phyloP scores from a whole-genome alignment of 2,113 vertebrate species.

The Cygnus atratus region DNA sequence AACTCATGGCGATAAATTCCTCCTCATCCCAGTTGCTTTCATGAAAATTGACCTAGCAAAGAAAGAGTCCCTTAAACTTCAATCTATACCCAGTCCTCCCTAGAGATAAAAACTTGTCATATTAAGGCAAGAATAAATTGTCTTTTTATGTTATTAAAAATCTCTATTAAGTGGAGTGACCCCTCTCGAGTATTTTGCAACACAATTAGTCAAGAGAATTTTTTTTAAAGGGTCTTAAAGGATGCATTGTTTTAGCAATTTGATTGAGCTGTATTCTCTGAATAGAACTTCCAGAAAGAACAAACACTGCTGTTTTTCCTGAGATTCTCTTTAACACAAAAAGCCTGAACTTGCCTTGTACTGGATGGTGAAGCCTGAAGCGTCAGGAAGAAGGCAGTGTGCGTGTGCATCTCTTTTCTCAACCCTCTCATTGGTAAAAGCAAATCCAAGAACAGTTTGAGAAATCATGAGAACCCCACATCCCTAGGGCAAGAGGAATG shows the following conservation, averaged over 20 bases:
- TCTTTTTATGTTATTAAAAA: conserved; percentile 1
- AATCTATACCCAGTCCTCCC: neutral
- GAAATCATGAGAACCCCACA: neutral
- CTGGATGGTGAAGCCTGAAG: neutral
- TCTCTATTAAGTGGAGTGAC: neutral
- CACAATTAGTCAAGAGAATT: neutral
- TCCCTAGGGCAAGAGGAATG: neutral
- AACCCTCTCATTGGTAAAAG: neutral
- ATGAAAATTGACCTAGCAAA: neutral
- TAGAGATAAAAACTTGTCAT: neutral
- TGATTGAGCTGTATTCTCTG: neutral
- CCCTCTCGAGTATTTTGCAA: neutral
- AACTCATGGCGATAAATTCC: neutral
- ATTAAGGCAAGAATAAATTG: neutral
- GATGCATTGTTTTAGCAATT: neutral
- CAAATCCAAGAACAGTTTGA: neutral
- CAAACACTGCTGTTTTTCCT: neutral
- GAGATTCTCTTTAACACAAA: neutral
- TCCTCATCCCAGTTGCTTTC: neutral
- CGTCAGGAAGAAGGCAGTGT: neutral
- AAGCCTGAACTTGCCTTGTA: neutral
- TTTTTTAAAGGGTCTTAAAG: neutral
- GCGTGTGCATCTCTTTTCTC: neutral
- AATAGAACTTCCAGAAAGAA: neutral
- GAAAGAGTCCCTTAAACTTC: neutral